A percentile compares a stretch with the other conserved stretches of the same genome.
Evolutionary conservation across 2,797 vertebrate species (phyloP).

Genomic region (Crypturellus tataupa): DNA sequence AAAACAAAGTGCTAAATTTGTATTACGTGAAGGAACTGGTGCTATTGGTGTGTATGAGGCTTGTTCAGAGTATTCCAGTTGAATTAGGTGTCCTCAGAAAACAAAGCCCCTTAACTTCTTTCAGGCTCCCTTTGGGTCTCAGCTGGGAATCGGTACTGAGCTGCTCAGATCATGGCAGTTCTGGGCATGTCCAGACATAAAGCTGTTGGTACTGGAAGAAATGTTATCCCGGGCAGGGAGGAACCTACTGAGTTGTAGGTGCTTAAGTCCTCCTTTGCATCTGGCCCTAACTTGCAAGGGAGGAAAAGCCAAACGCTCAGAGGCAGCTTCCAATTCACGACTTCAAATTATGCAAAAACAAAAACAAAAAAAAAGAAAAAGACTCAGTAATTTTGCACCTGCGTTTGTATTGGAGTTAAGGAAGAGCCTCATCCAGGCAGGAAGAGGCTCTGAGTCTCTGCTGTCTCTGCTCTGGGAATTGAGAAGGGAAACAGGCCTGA

Average conservation of each 20-base stretch:
- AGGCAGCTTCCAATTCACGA: conserved; percentile 59
- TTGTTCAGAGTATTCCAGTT: not conserved
- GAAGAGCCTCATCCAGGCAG: not conserved
- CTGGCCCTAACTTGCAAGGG: conserved; percentile 65
- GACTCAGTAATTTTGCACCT: conserved; percentile 25
- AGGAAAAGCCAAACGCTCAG: conserved; percentile 66
- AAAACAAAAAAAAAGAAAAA: too few species aligned
- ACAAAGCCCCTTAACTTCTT: not conserved
- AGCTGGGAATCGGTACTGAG: not conserved
- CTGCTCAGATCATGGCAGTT: conserved; percentile 34
- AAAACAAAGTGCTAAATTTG: not conserved
- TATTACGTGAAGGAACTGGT: accelerated
- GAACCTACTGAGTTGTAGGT: conserved; percentile 37
- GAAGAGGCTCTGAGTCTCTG: not conserved
- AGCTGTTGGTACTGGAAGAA: conserved; percentile 65
- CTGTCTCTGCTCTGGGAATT: not conserved
- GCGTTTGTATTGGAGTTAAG: not conserved
- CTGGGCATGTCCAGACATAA: conserved; percentile 65
- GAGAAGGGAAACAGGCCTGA: not conserved
- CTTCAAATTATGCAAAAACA: conserved; percentile 25
- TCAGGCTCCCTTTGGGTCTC: not conserved
- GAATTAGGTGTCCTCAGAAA: not conserved
- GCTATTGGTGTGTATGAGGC: not conserved
- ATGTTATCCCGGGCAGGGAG: conserved; percentile 63
- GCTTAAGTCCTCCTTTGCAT: conserved; percentile 60